phyloP scores from a whole-genome alignment of 1,140 invertebrate genomes.

The Callitettix versicolor region DNA sequence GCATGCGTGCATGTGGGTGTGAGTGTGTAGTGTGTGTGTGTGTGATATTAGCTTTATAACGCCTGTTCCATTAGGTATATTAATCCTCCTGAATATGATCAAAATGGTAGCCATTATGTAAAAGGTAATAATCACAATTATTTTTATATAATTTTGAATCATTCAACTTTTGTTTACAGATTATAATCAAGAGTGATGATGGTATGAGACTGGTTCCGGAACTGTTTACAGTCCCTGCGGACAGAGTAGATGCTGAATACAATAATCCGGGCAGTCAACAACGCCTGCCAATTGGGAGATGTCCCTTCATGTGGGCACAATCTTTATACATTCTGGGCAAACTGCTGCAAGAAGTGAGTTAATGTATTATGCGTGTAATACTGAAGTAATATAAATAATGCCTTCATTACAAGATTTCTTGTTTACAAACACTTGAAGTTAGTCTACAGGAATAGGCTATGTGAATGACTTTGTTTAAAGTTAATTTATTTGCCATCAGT shows the following conservation, averaged over 20 bases:
- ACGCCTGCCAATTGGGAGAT: slow-evolving; percentile 74
- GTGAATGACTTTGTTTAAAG: too few species aligned
- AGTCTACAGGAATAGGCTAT: neutral
- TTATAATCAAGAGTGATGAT: slow-evolving; percentile 76
- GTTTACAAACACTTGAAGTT: neutral
- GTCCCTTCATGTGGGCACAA: slow-evolving; percentile 97
- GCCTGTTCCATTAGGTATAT: too few species aligned
- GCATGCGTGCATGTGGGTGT: too few species aligned
- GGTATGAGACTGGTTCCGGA: slow-evolving; percentile 88
- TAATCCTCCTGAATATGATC: too few species aligned
- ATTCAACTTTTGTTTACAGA: slow-evolving; percentile 22
- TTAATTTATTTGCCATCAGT: too few species aligned
- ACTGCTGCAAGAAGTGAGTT: slow-evolving; percentile 78
- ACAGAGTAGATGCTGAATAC: slow-evolving; percentile 77
- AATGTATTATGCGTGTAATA: neutral
- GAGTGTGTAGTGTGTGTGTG: too few species aligned
- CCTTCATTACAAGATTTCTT: neutral
- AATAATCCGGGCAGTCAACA: slow-evolving; percentile 79
- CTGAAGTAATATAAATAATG: neutral
- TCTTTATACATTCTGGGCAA: slow-evolving; percentile 92
- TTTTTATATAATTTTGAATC: too few species aligned
- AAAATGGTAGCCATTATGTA: too few species aligned
- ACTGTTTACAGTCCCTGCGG: slow-evolving; percentile 80
- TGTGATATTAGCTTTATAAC: too few species aligned
- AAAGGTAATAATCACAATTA: too few species aligned